Conservation (phyloP, 2,797 vertebrate genomes). For the Labeo calbasu region DNA sequence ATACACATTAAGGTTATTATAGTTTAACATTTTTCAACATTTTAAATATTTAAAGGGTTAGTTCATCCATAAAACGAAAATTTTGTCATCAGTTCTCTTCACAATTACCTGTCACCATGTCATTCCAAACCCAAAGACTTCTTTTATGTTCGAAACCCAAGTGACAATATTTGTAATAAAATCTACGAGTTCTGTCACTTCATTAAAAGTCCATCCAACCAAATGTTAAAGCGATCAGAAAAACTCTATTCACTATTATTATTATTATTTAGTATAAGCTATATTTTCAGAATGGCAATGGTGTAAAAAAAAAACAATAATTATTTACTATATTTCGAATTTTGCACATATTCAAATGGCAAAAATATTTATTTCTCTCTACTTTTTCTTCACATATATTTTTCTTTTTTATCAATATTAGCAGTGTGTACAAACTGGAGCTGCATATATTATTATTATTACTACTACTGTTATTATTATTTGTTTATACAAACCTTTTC, state of each 20-base stretch:
- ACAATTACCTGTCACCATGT: not conserved
- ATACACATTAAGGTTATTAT: conserved; percentile 1
- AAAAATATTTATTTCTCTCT: no score
- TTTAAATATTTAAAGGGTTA: not conserved
- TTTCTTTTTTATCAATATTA: no score
- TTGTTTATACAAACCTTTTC: no score
- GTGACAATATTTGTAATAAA: not conserved
- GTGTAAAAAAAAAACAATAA: no score
- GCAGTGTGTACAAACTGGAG: no score
- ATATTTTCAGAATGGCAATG: no score
- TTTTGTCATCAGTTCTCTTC: not conserved
- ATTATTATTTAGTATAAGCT: not conserved
- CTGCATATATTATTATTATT: no score
- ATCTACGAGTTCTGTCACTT: not conserved
- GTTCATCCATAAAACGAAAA: not conserved
- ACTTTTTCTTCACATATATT: no score
- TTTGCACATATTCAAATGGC: no score
- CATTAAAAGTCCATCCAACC: not conserved
- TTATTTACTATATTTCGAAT: no score
- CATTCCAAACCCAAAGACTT: not conserved
- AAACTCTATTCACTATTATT: no score
- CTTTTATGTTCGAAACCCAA: not conserved
- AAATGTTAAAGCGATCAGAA: not conserved
- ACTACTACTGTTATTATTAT: no score
- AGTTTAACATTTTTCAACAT: not conserved